A percentile compares a stretch with the other conserved stretches of the same genome.
phyloP scores from a whole-genome alignment of 2,888 invertebrate genomes.

The Hydriomena furcata region DNA sequence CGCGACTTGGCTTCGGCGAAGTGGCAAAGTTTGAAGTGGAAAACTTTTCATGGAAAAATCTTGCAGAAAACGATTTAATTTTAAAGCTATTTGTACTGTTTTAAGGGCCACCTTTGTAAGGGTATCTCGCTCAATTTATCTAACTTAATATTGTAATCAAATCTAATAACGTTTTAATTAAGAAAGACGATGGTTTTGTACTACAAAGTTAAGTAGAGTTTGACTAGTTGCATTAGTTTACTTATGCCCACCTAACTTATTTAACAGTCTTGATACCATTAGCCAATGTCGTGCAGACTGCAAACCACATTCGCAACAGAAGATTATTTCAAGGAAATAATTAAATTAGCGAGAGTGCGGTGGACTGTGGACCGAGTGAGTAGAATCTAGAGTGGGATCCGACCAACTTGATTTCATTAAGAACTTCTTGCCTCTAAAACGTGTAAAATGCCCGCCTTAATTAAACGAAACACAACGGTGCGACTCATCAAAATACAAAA shows the following conservation, averaged over 20 bases:
- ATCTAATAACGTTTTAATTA: slow-evolving; percentile 36
- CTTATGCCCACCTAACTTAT: slow-evolving; percentile 45
- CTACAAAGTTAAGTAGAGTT: slow-evolving; percentile 25
- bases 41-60: slow-evolving; percentile 81
- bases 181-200: slow-evolving; percentile 24
- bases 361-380: slow-evolving; percentile 63
- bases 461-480: slow-evolving; percentile 22
- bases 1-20: slow-evolving; percentile 78
- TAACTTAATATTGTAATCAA: slow-evolving; percentile 42
- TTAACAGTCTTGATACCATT: slow-evolving; percentile 52
- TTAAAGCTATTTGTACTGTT: slow-evolving; percentile 78
- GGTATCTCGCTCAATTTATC: slow-evolving; percentile 54
- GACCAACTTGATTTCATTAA: slow-evolving; percentile 61
- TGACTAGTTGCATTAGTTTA: slow-evolving; percentile 39
- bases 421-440: slow-evolving; percentile 31
- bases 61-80: slow-evolving; percentile 79
- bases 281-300: slow-evolving; percentile 54
- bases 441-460: slow-evolving; percentile 42
- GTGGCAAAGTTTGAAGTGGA: slow-evolving; percentile 83
- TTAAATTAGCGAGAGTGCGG: slow-evolving; percentile 65
- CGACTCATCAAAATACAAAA: slow-evolving; percentile 42
- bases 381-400: slow-evolving; percentile 61
- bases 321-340: slow-evolving; percentile 76
- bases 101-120: slow-evolving; percentile 54
- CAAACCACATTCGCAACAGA: slow-evolving; percentile 57